Evolutionary conservation across 2,888 invertebrate genomes (phyloP).

Genomic region (Lycaena phlaeas): DNA sequence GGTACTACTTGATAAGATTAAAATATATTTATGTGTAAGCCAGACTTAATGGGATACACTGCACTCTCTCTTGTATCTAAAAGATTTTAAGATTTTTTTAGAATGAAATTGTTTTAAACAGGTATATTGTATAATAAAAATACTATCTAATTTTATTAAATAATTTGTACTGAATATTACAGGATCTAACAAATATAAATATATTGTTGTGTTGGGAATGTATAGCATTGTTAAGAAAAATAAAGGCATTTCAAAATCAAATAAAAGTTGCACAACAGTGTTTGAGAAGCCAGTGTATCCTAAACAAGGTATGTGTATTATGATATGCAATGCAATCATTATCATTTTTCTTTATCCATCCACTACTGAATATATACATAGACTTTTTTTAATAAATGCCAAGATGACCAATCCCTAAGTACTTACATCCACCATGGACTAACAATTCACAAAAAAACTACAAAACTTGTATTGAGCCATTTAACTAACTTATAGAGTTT

Average conservation of each 20-base stretch:
- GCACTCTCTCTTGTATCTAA: no score
- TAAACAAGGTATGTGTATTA: conserved; percentile 3
- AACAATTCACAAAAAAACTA: no score
- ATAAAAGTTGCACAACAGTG: conserved; percentile 6
- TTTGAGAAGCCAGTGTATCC: not conserved
- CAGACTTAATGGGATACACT: no score
- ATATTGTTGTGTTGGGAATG: conserved; percentile 30
- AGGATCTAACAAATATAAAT: conserved; percentile 16
- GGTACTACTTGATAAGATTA: no score
- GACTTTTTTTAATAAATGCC: no score
- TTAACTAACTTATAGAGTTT: no score
- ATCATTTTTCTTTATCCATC: not conserved
- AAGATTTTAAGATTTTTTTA: not conserved
- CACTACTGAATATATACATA: no score
- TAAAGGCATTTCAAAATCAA: conserved; percentile 20
- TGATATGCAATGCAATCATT: not conserved
- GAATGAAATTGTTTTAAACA: not conserved
- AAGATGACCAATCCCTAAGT: no score
- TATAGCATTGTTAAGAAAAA: conserved; percentile 20
- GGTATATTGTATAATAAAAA: not conserved
- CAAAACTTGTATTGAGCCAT: no score
- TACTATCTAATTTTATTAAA: not conserved
- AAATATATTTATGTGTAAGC: no score
- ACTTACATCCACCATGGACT: no score
- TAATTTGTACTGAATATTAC: not conserved